These are phyloP conservation scores for Tarsius wallacei DNA, from an alignment of 2,797 vertebrate genomes.

Conservation along the genomic window DNA sequence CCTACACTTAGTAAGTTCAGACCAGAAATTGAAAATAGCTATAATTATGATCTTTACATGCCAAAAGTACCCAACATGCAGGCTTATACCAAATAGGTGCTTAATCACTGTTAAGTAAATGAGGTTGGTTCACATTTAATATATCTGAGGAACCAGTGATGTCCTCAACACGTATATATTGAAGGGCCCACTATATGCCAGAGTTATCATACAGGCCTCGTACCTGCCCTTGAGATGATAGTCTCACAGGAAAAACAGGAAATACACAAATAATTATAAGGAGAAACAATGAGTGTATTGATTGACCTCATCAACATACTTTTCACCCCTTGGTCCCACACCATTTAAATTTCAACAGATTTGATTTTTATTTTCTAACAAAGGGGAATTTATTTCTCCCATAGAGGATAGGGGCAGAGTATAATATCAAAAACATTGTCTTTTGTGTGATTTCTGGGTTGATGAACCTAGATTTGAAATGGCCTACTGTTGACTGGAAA, in stretches of 20 bases:
- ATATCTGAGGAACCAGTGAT: neutral
- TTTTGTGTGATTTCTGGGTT: neutral
- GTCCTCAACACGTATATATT: neutral
- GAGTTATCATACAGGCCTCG: neutral
- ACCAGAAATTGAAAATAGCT: neutral
- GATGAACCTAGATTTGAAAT: constrained; percentile 20
- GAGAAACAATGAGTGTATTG: neutral
- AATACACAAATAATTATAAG: constrained; percentile 1
- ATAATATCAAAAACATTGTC: neutral
- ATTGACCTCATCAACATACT: neutral
- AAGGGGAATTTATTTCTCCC: neutral
- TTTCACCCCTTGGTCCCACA: neutral
- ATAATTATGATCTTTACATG: neutral
- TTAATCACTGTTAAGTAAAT: constrained; percentile 30
- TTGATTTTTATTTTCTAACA: constrained; percentile 35
- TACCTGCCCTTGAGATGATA: neutral
- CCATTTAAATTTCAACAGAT: neutral
- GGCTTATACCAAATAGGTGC: neutral
- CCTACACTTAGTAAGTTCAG: neutral
- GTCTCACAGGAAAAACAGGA: neutral
- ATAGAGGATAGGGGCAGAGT: neutral
- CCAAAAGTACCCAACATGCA: neutral
- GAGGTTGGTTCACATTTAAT: neutral
- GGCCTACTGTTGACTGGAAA: neutral
- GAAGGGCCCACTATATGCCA: neutral